Conservation (phyloP, 2,888 invertebrate genomes). For the Pachliopta kotzebuea region DNA sequence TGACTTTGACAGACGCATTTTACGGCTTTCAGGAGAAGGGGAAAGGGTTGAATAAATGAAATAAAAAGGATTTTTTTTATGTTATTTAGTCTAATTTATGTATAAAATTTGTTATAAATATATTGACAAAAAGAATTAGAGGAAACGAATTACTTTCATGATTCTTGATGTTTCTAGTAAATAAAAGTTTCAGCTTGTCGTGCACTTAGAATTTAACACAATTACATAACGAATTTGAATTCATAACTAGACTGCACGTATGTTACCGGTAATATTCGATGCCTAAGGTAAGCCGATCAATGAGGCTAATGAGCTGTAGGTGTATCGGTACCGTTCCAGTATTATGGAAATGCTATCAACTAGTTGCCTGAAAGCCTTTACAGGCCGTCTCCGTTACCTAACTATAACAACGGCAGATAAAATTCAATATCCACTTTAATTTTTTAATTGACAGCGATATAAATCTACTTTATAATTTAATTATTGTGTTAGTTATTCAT, state of each 20-base stretch:
- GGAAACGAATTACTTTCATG: too few relatives aligned
- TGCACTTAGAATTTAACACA: not conserved
- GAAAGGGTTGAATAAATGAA: too few relatives aligned
- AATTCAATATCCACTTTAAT: not conserved
- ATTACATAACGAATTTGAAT: slow-evolving; percentile 24
- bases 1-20: not conserved
- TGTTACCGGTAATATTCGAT: slow-evolving; percentile 41
- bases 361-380: slow-evolving; percentile 52
- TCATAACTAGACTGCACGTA: slow-evolving; percentile 29
- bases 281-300: slow-evolving; percentile 60
- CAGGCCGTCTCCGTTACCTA: slow-evolving; percentile 49
- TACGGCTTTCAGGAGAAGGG: too few relatives aligned
- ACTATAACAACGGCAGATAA: slow-evolving; percentile 46
- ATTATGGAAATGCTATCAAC: slow-evolving; percentile 74
- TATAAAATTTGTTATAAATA: too few relatives aligned
- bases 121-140: too few relatives aligned
- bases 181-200: not conserved
- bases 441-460: too few relatives aligned
- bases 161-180: too few relatives aligned
- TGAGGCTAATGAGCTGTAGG: slow-evolving; percentile 64
- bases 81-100: too few relatives aligned
- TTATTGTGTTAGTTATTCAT: too few relatives aligned
- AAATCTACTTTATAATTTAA: too few relatives aligned
- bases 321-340: slow-evolving; percentile 61
- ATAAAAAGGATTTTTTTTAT: too few relatives aligned